A percentile compares a stretch with the other conserved stretches of the same genome.
These are phyloP conservation scores for Chondrilla cf. caribensis DNA, from an alignment of 37 sponge, comb jelly and placozoan species.

Conservation along the genomic window DNA sequence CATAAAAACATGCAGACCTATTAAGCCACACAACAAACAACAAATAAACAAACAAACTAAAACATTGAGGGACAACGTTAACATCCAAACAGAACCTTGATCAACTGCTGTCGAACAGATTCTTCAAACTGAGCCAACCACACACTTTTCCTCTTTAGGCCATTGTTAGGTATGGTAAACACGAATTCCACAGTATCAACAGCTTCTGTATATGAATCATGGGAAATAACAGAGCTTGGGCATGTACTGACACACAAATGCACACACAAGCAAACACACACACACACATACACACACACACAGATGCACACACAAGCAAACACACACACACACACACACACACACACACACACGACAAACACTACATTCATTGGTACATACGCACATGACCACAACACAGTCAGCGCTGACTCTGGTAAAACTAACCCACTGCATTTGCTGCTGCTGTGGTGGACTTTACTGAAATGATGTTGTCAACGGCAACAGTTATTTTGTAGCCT, in stretches of 20 bases:
- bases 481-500: background rate
- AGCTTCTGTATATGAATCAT: background rate
- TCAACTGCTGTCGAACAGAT: constrained; percentile 13
- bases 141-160: background rate
- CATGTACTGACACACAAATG: background rate
- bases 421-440: background rate
- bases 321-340: too few species aligned
- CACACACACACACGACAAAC: too few species aligned
- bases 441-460: background rate
- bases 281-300: too few species aligned
- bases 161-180: background rate
- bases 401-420: background rate
- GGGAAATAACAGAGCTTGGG: too few species aligned
- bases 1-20: too few species aligned
- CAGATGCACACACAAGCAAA: too few species aligned
- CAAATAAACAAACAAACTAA: too few species aligned
- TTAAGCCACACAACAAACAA: too few species aligned
- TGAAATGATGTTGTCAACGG: background rate
- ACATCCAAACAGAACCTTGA: too few species aligned
- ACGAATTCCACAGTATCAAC: background rate
- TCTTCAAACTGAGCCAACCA: background rate
- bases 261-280: too few species aligned
- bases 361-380: too few species aligned
- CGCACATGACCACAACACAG: background rate
- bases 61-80: too few species aligned